Conservation (phyloP, 2,113 vertebrate genomes). For the Apodemus speciosus region DNA sequence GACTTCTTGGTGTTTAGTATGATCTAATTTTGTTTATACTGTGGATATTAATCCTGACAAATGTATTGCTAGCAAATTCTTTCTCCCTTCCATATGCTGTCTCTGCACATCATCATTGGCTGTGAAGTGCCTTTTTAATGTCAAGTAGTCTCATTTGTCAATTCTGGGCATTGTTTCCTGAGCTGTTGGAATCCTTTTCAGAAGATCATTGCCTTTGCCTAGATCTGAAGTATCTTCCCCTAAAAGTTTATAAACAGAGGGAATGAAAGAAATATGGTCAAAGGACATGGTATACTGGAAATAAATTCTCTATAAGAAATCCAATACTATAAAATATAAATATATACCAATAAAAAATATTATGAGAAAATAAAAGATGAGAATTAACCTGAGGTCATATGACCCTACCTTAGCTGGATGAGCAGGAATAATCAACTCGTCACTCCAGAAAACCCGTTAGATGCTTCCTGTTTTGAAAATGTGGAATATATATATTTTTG, state of each 20-base stretch:
- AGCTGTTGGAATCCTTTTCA: background rate
- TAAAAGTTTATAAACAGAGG: background rate
- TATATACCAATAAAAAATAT: background rate
- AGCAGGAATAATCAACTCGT: background rate
- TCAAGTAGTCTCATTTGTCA: background rate
- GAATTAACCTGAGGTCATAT: background rate
- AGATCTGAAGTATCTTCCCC: background rate
- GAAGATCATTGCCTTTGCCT: too few species aligned
- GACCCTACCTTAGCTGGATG: background rate
- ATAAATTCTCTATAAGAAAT: background rate
- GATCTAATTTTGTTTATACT: background rate
- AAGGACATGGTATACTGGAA: background rate
- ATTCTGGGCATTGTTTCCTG: background rate
- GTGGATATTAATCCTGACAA: background rate
- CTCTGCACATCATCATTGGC: background rate
- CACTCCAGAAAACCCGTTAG: background rate
- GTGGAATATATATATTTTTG: background rate
- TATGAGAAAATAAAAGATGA: background rate
- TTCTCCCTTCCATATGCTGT: background rate
- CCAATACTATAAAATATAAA: background rate
- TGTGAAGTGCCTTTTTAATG: background rate
- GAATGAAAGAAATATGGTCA: background rate
- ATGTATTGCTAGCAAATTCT: background rate
- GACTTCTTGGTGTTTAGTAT: background rate
- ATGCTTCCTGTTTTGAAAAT: background rate